Conservation (phyloP, 92 coral and sea anemone species). For the Porites evermanni region DNA sequence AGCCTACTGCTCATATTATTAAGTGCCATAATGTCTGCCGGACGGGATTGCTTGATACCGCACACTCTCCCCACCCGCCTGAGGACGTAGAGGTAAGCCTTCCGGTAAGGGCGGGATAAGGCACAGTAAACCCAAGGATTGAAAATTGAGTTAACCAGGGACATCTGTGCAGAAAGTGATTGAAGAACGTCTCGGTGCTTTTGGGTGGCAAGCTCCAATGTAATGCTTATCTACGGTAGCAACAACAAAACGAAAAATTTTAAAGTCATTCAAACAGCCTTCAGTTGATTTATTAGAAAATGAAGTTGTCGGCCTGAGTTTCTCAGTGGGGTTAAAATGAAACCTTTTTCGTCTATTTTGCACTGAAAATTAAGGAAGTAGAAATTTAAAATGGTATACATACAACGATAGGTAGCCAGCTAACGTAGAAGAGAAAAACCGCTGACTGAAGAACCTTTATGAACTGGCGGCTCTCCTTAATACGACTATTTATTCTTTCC, state of each 20-base stretch:
- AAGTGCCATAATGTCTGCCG: not conserved
- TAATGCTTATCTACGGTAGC: constrained; percentile 51
- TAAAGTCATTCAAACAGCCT: not conserved
- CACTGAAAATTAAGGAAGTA: too few relatives aligned
- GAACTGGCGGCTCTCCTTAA: constrained; percentile 64
- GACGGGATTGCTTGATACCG: constrained; percentile 5
- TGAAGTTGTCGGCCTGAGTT: too few relatives aligned
- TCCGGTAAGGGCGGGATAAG: constrained; percentile 61
- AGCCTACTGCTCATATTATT: constrained; percentile 6
- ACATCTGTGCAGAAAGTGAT: constrained; percentile 70
- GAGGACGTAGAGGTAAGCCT: constrained; percentile 51
- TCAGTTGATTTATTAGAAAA: too few relatives aligned
- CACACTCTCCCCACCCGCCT: constrained; percentile 45
- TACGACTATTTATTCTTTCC: constrained; percentile 19
- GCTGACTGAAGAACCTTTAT: constrained; percentile 56
- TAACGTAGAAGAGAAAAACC: constrained; percentile 59
- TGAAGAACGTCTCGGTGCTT: constrained; percentile 55
- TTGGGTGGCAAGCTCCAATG: constrained; percentile 45
- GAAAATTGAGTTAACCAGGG: constrained; percentile 49
- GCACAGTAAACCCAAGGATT: constrained; percentile 62
- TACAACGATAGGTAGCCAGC: constrained; percentile 75
- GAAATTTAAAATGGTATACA: not conserved
- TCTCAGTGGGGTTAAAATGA: not conserved
- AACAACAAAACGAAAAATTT: too few relatives aligned
- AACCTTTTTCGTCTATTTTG: too few relatives aligned